Evolutionary conservation across 1,140 invertebrate genomes (phyloP), one percentile per base, ranked within the genome.

Genomic region (Lucilia cuprina): DNA sequence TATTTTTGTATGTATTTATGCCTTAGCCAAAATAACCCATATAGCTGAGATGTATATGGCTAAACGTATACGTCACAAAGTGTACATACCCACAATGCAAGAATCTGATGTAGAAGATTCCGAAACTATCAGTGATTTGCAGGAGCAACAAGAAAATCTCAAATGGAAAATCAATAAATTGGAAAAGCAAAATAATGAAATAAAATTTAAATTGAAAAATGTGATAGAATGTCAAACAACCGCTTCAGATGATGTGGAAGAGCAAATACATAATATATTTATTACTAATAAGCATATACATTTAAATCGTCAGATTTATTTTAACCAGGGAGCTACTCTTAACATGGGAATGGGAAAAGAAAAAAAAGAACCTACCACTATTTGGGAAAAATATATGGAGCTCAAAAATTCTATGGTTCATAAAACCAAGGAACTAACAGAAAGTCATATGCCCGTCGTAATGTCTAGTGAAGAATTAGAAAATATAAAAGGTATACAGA

Each of bases 1-100:
- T 14, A 47, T 80, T 2, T 25, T 80, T 49, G 77, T 49, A 2
- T 80, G 77, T 25, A 49, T 80, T 80, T 80, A 25, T 80, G 77
- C 47, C 19, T 49, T 80, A 13, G 47, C 77, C 5, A 80, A 49
- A 49, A 25, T 80, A 7, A 49, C 77, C 5, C n/a, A n/a, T 21
- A 13, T 80, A 25, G 41, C 77, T 8, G 41, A 80, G 25, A 30
- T 19, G 4, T 80, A 50, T 49, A 13, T 80, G 77, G 77, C 77
- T 2, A 80, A 21, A 49, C 8, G 47, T 13, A 10, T 80, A 49
- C 47, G 25, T 17, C 41, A 19, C 5, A 41, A 41, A 47, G 9
- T 47, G 0, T 47, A 41, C 14, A 47, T 10, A 78, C 41, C n/a
- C 2, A 47, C 14, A 2, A 41, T 41, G 5, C 41, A 41, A 7